Conservation (phyloP, 1,140 invertebrate genomes). For the Cephus cinctus region DNA sequence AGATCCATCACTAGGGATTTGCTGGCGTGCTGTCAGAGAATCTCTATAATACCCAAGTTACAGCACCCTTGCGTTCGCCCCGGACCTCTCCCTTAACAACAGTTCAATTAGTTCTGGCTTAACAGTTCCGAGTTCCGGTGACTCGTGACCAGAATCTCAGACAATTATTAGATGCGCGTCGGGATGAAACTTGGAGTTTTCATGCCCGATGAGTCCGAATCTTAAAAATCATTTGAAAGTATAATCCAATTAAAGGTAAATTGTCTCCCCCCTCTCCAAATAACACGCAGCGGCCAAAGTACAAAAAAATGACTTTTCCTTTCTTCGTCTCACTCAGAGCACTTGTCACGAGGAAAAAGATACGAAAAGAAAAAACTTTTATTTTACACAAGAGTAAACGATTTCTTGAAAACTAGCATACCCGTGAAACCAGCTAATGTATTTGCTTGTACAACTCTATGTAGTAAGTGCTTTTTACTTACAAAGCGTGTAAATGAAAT, state of each 20-base stretch:
- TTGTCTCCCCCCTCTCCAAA: background rate
- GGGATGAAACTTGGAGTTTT: conserved; percentile 19
- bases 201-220: no score
- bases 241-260: background rate
- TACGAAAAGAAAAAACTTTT: no score
- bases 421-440: conserved; percentile 27
- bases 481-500: conserved; percentile 37
- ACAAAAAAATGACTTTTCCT: no score
- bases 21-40: conserved; percentile 24
- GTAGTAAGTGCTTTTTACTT: no score
- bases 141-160: conserved; percentile 37
- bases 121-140: conserved; percentile 36
- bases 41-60: conserved; percentile 30
- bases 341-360: no score
- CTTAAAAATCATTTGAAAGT: background rate
- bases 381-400: no score
- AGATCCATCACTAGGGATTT: conserved; percentile 34
- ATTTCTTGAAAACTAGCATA: no score
- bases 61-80: conserved; percentile 6
- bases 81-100: background rate
- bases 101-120: conserved; percentile 20
- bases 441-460: conserved; percentile 28
- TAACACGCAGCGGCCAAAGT: no score
- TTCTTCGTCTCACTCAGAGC: no score
- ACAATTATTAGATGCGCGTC: conserved; percentile 28